Evolutionary conservation across 2,113 vertebrate genomes (phyloP).

Genomic region (Sinocyclocheilus anophthalmus): DNA sequence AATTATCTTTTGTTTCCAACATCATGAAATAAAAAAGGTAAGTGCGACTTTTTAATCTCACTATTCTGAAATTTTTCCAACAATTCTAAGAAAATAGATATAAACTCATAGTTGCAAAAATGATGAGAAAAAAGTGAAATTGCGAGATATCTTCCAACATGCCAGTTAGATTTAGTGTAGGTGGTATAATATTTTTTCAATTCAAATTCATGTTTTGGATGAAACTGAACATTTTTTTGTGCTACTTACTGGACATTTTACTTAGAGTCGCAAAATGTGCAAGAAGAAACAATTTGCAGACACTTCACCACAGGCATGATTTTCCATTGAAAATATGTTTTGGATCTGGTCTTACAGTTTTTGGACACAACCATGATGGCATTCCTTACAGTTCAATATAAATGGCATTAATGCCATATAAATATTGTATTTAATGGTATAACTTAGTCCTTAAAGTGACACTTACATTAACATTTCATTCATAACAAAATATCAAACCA

Average conservation of each 20-base stretch:
- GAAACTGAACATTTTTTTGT: no score
- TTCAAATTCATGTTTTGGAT: not conserved
- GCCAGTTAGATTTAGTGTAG: not conserved
- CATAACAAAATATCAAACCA: not conserved
- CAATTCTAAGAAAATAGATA: not conserved
- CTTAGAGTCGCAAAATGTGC: not conserved
- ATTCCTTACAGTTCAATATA: not conserved
- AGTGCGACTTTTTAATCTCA: no score
- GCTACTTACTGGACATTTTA: not conserved
- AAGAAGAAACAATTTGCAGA: not conserved
- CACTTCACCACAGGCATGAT: not conserved
- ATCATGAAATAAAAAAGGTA: no score
- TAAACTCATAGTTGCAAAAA: no score
- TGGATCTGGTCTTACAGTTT: not conserved
- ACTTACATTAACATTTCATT: not conserved
- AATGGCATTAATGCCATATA: not conserved
- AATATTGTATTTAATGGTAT: not conserved
- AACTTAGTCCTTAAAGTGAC: not conserved
- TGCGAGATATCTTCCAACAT: no score
- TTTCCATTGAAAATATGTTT: not conserved
- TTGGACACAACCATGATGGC: not conserved
- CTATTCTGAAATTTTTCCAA: not conserved
- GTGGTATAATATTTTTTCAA: not conserved
- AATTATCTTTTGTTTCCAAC: no score
- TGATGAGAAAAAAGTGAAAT: no score